phyloP scores from a whole-genome alignment of 1,140 invertebrate species.

The Mizuhopecten yessoensis region DNA sequence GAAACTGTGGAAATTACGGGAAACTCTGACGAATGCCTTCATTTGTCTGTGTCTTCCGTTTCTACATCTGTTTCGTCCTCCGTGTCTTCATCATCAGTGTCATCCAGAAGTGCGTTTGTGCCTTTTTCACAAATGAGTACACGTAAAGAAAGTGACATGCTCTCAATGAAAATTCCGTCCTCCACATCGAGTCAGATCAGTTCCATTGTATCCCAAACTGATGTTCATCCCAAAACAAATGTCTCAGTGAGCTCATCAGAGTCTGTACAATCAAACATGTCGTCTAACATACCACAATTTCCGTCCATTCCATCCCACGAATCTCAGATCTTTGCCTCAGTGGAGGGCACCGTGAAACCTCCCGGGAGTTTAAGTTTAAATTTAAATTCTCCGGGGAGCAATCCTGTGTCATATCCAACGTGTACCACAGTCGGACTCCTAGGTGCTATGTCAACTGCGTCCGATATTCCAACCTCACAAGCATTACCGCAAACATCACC shows the following conservation, averaged over 20 bases:
- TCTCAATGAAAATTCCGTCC: conserved; percentile 52
- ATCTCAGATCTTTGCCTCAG: not conserved
- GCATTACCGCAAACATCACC: conserved; percentile 53
- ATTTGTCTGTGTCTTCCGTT: conserved; percentile 20
- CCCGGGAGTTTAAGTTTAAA: conserved; percentile 1
- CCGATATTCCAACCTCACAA: not conserved
- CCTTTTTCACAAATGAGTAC: conserved; percentile 64
- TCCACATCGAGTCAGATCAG: not conserved
- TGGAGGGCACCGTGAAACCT: not conserved
- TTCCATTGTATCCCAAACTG: conserved; percentile 40
- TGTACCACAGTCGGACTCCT: not conserved
- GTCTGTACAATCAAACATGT: not conserved
- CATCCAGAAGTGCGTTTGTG: conserved; percentile 72
- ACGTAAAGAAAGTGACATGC: conserved; percentile 51
- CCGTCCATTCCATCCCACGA: not conserved
- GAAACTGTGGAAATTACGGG: not conserved
- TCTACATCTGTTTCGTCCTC: conserved; percentile 51
- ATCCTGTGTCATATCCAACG: not conserved
- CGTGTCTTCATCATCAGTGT: conserved; percentile 50
- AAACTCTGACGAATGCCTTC: not conserved
- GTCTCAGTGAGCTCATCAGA: not conserved
- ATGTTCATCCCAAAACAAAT: not conserved
- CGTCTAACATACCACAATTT: not conserved
- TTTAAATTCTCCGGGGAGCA: not conserved
- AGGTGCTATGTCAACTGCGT: conserved; percentile 11